Conservation (phyloP, 2,797 vertebrate genomes). For the Astyanax mexicanus region DNA sequence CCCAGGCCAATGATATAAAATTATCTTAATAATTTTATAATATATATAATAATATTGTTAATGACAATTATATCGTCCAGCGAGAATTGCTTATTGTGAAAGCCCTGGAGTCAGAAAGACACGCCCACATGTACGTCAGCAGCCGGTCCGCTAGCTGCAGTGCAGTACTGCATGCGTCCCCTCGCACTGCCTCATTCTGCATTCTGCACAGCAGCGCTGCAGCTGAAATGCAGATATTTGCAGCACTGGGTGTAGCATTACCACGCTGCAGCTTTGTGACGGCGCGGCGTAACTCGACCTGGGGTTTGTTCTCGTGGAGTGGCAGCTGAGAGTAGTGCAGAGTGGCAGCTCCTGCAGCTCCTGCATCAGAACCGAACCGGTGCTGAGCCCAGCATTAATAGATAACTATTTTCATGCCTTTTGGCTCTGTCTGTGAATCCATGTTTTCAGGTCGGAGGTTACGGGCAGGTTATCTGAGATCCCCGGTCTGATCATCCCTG, state of each 20-base stretch:
- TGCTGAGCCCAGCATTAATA: no score
- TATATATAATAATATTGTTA: no score
- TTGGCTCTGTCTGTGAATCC: no score
- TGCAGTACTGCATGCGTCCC: background rate
- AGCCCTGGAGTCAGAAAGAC: background rate
- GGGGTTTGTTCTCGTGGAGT: conserved; percentile 31
- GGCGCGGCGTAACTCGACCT: conserved; percentile 1
- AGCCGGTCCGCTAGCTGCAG: background rate
- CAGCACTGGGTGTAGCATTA: conserved; percentile 11
- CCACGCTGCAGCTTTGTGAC: conserved; percentile 3
- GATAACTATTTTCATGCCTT: no score
- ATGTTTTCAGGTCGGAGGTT: no score
- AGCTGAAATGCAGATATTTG: background rate
- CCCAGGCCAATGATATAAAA: no score
- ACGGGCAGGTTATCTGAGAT: no score
- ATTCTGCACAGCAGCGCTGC: background rate
- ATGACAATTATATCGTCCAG: no score
- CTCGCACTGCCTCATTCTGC: background rate
- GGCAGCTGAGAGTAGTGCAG: background rate
- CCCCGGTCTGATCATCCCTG: no score
- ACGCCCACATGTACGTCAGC: background rate
- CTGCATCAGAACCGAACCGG: background rate
- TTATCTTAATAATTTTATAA: no score
- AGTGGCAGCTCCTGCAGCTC: background rate
- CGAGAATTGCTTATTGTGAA: no score